A percentile compares a stretch with the other conserved stretches of the same genome.
Evolutionary conservation across 2,797 vertebrate species (phyloP).

Genomic region (Chelmon rostratus): DNA sequence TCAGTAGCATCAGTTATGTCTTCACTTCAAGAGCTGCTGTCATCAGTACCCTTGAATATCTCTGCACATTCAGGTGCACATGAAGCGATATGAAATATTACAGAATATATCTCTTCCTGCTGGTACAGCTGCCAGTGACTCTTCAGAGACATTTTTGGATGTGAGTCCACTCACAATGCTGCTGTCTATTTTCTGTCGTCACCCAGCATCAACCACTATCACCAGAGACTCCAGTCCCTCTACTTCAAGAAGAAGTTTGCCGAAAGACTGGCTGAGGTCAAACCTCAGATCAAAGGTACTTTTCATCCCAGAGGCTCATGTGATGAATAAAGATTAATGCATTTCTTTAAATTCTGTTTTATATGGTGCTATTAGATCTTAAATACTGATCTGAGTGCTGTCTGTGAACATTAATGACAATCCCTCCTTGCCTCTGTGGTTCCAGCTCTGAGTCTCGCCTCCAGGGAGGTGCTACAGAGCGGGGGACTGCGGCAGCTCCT

Average conservation of each 20-base stretch:
- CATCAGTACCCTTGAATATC: no score
- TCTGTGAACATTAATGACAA: neutral
- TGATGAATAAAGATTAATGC: neutral
- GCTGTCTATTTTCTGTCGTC: constrained; percentile 14
- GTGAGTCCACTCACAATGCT: neutral
- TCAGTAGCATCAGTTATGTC: no score
- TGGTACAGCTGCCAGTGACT: neutral
- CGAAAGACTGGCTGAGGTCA: constrained; percentile 93
- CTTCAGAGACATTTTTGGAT: neutral
- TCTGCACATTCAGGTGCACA: no score
- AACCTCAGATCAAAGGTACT: constrained; percentile 94
- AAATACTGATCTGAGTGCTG: neutral
- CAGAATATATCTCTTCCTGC: no score
- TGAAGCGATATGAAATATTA: neutral
- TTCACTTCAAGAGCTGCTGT: no score
- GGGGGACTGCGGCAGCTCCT: constrained; percentile 59
- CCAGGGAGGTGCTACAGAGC: constrained; percentile 62
- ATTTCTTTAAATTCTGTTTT: neutral
- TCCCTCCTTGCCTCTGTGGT: neutral
- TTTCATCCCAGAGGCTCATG: neutral
- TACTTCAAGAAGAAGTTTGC: constrained; percentile 98
- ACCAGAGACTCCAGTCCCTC: constrained; percentile 92
- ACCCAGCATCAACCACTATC: constrained; percentile 92
- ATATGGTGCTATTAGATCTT: neutral
- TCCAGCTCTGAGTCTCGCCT: constrained; percentile 69